Evolutionary conservation across 2,888 invertebrate genomes (phyloP).

Genomic region (Linnaemya vulpina): DNA sequence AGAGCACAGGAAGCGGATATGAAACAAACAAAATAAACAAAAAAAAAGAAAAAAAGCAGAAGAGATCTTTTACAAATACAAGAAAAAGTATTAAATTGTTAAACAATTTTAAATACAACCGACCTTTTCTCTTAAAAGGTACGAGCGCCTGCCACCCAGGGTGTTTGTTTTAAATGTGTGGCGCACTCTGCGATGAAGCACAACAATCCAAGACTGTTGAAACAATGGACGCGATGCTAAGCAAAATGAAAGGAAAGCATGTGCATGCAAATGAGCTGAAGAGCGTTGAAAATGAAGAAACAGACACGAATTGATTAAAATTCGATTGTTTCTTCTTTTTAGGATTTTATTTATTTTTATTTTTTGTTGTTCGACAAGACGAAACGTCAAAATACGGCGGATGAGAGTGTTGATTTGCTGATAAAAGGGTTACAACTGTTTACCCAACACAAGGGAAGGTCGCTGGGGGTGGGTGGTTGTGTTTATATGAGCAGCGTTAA

Average conservation of each 20-base stretch:
- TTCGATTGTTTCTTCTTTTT: conserved; percentile 81
- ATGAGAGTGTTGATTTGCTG: conserved; percentile 48
- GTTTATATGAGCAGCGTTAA: conserved; percentile 60
- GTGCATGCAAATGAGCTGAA: conserved; percentile 72
- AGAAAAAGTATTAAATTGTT: conserved; percentile 65
- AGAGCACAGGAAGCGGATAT: conserved; percentile 69
- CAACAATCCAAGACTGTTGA: conserved; percentile 65
- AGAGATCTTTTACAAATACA: conserved; percentile 46
- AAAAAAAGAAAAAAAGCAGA: conserved; percentile 31
- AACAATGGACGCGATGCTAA: conserved; percentile 67
- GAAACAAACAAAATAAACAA: conserved; percentile 59
- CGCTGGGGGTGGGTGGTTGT: conserved; percentile 5
- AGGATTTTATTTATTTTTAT: too few relatives aligned
- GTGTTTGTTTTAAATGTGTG: conserved; percentile 28
- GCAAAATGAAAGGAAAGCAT: conserved; percentile 60
- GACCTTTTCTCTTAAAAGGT: conserved; percentile 14
- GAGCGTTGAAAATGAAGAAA: conserved; percentile 63
- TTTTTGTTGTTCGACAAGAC: conserved; percentile 12
- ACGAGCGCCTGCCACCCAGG: conserved; percentile 1
- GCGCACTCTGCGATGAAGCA: conserved; percentile 30
- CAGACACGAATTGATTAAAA: conserved; percentile 82
- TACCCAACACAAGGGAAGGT: neutral
- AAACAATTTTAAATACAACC: conserved; percentile 58
- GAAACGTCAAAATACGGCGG: conserved; percentile 48
- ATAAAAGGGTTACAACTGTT: conserved; percentile 45